Percentiles rank a stretch among this genome's conserved stretches.
phyloP scores from a whole-genome alignment of 1,140 invertebrate species.

The Varroa destructor region DNA sequence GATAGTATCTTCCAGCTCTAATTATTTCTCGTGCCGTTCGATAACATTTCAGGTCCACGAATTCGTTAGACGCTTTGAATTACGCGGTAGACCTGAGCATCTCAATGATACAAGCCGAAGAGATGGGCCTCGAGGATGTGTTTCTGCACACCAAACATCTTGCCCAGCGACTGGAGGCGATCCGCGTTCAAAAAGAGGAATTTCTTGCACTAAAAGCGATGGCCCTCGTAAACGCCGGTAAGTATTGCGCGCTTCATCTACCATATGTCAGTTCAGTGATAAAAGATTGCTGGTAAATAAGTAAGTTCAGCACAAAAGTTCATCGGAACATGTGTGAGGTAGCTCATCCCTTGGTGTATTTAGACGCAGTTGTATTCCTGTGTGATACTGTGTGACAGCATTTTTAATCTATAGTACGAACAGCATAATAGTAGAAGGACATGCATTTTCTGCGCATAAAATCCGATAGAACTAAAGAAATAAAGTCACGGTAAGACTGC shows the following conservation, averaged over 20 bases:
- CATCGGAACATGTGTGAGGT: too few species aligned
- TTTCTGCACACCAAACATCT: constrained; percentile 68
- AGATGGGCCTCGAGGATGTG: constrained; percentile 65
- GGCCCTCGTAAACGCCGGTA: constrained; percentile 63
- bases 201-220: constrained; percentile 83
- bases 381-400: too few species aligned
- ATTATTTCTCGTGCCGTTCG: too few species aligned
- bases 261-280: not conserved
- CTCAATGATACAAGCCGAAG: constrained; percentile 49
- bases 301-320: too few species aligned
- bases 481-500: too few species aligned
- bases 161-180: constrained; percentile 65
- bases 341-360: too few species aligned
- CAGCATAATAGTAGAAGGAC: too few species aligned
- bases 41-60: constrained; percentile 34
- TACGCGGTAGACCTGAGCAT: constrained; percentile 41
- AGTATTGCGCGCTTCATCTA: constrained; percentile 30
- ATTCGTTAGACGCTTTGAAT: constrained; percentile 39
- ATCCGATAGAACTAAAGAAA: too few species aligned
- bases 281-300: not conserved
- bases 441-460: too few species aligned
- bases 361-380: too few species aligned
- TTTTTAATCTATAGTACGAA: too few species aligned
- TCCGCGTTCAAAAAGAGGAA: constrained; percentile 71
- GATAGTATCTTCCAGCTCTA: too few species aligned